Evolutionary conservation across 2,888 invertebrate species (phyloP), one percentile per base, ranked within the genome.

Genomic region (Teinopalpus imperialis): DNA sequence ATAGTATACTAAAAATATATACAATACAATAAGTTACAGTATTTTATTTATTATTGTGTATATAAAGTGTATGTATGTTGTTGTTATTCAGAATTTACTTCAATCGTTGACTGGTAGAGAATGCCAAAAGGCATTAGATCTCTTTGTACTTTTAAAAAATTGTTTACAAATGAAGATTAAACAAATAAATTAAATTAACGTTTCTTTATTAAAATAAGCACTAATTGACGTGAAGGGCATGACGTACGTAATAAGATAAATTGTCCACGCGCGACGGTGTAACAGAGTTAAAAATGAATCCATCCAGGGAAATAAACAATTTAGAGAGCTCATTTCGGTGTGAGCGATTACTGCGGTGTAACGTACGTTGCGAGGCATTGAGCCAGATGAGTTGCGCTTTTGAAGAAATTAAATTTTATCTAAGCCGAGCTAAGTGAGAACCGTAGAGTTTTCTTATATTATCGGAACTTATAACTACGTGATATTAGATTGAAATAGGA

Each of bases 321-420:
- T 16, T 16, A 16, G n/a, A n/a, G n/a, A n/a, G 16, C 34, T 12
- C 16, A 16, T 24, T 16, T 9, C 37, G 18, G 37, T 42, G 24
- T 32, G 32, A 31, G 16, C 10, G 31, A 41, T 9, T 9, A 16
- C 31, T 16, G 41, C 21, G 20, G 21, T 34, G 29, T 21, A 10
- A 39, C 29, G 27, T 29, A 39, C 29, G 27, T 29, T 20, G 12
- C 26, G 10, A n/a, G n/a, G 12, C 13, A 21, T 12, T 34, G 34
- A 16, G 3, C n/a, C 9, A 6, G 8, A 31, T 30, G 40, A 40
- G 3, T 14, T 31, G 23, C 31, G 9, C 30, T 16, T 14, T n/a
- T 12, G 23, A 10, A 40, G 31, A 40, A 40, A 40, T 40, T 40
- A 31, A 40, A 30, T 31, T 30, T 21, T 5, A 21, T 40, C 14